Evolutionary conservation across 2,113 vertebrate genomes (phyloP), one percentile per base, ranked within the genome.

Genomic region (Pomatostomus ruficeps): DNA sequence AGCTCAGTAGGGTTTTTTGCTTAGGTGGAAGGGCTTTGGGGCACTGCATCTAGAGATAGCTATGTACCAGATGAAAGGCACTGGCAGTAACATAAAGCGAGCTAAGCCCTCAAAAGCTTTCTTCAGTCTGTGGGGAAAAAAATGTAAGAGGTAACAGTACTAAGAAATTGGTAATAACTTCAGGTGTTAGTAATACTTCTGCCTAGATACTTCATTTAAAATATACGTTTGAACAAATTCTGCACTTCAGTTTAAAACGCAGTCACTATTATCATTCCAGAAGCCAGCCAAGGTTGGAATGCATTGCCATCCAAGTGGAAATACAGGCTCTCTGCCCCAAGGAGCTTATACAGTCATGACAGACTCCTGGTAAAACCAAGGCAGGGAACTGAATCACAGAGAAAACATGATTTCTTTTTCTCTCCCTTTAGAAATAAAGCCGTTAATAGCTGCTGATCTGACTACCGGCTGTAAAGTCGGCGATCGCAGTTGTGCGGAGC

Each of bases 41-140:
- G 28, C 35, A 51, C 18, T 14, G 71, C 55, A 67, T 25, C 36
- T 63, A 66, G 31, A 58, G 42, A 73, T 5, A 52, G 36, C 22
- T 54, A 59, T 14, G 40, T 28, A 76, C 40, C 40, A 80, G 63
- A 43, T 36, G 31, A 31, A 90, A 82, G 25, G 46, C 28, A 46
- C 22, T 18, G 46, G 35, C 49, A 76, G 55, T 28, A 85, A 52
- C 40, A 89, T 10, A 92, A 57, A 36, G 43, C 0, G 1, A 95
- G 29, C 25, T 78, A 54, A 11, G 58, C 38, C 46, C 89, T 62
- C 63, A 77, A 62, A 85, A 91, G 18, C 26, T 77, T 88, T 54
- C 82, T 88, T 88, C 70, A 68, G 36, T 70, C 58, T 71, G 31
- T 15, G n/a, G 90, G 59, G 35, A 21, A 70, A 79, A 88, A n/a